These are phyloP conservation scores for Zaprionus ornatus DNA, from an alignment of 1,140 invertebrate genomes.

Conservation along the genomic window DNA sequence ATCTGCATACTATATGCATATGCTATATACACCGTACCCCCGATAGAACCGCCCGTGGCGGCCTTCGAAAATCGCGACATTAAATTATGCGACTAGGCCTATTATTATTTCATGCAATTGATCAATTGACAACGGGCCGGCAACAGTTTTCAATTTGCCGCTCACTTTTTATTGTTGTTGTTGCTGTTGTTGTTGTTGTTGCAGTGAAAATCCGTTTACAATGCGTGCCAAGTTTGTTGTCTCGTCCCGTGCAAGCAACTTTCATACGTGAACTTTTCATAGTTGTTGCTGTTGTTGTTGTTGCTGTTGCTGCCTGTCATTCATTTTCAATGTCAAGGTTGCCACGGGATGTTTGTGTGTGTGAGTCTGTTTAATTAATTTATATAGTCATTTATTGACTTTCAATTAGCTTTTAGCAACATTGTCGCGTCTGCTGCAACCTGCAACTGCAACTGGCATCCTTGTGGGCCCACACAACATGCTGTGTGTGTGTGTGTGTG, in stretches of 20 bases:
- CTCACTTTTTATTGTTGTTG: conserved; percentile 64
- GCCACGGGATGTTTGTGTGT: conserved; percentile 38
- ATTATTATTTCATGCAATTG: conserved; percentile 82
- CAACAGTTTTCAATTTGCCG: conserved; percentile 31
- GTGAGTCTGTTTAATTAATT: conserved; percentile 53
- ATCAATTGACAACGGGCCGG: conserved; percentile 71
- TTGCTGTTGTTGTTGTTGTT: conserved; percentile 1
- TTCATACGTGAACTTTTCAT: conserved; percentile 74
- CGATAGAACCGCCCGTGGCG: conserved; percentile 21
- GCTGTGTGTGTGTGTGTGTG: conserved; percentile 6
- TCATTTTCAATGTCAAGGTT: conserved; percentile 79
- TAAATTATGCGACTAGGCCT: conserved; percentile 80
- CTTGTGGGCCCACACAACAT: conserved; percentile 54
- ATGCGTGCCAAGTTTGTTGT: conserved; percentile 65
- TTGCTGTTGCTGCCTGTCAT: conserved; percentile 56
- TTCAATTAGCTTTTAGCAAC: conserved; percentile 67
- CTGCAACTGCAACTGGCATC: conserved; percentile 50
- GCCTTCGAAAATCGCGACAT: conserved; percentile 71
- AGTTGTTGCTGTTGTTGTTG: conserved; percentile 28
- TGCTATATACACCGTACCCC: neutral
- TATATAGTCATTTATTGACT: conserved; percentile 70
- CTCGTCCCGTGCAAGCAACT: conserved; percentile 54
- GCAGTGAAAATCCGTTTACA: conserved; percentile 74
- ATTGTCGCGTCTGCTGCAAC: conserved; percentile 28
- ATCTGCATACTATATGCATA: conserved; percentile 61